phyloP scores from a whole-genome alignment of 2,113 vertebrate species.

The Phoxinus phoxinus region DNA sequence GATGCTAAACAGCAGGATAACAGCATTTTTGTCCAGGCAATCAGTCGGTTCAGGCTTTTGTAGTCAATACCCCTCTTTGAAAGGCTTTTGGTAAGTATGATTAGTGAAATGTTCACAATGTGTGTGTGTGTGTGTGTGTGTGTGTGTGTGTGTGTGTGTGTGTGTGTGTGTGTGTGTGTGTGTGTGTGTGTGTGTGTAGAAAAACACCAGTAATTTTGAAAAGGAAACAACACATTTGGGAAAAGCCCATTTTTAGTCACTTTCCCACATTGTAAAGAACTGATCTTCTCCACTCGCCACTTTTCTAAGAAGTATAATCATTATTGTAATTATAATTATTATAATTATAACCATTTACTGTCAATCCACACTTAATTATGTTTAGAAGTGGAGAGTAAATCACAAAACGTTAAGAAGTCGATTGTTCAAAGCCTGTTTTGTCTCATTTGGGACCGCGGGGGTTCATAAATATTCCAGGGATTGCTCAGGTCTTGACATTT shows the following conservation, averaged over 20 bases:
- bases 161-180: too few species aligned
- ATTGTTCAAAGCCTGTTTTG: constrained; percentile 25
- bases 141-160: too few species aligned
- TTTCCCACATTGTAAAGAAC: neutral
- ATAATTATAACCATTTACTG: constrained; percentile 39
- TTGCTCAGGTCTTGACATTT: constrained; percentile 25
- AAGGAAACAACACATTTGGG: neutral
- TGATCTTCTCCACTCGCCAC: neutral
- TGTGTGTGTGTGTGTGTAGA: too few species aligned
- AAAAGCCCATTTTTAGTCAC: neutral
- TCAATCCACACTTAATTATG: constrained; percentile 38
- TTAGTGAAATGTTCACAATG: too few species aligned
- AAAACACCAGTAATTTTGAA: neutral
- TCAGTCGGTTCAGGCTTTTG: neutral
- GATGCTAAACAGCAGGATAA: constrained; percentile 11
- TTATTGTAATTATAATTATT: constrained; percentile 33
- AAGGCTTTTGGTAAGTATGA: neutral
- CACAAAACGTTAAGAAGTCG: constrained; percentile 24
- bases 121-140: too few species aligned
- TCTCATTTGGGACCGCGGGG: constrained; percentile 15
- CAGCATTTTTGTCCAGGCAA: neutral
- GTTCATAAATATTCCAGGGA: constrained; percentile 31
- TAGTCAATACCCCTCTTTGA: neutral
- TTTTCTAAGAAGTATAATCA: constrained; percentile 27
- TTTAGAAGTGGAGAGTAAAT: constrained; percentile 14